Conservation (phyloP, 2,888 invertebrate species). For the Platerodrilus igneus region DNA sequence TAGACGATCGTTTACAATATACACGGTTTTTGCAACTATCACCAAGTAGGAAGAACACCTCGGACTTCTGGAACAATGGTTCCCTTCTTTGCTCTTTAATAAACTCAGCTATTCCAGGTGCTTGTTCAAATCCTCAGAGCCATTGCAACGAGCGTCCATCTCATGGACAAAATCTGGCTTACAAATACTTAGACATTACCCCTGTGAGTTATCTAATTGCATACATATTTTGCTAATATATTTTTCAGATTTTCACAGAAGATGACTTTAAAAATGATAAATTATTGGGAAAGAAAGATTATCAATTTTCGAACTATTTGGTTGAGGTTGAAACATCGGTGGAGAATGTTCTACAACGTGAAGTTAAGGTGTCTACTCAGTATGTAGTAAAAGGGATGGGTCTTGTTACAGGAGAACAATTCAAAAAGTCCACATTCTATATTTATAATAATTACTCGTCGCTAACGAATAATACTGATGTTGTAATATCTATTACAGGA, state of each 20-base stretch:
- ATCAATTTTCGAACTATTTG: slow-evolving; percentile 54
- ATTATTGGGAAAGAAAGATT: slow-evolving; percentile 54
- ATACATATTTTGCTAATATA: too few relatives aligned
- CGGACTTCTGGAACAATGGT: slow-evolving; percentile 55
- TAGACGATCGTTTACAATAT: slow-evolving; percentile 34
- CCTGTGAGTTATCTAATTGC: slow-evolving; percentile 55
- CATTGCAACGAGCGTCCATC: slow-evolving; percentile 51
- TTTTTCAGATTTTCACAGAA: slow-evolving; percentile 55
- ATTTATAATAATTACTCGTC: slow-evolving; percentile 46
- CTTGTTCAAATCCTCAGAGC: slow-evolving; percentile 52
- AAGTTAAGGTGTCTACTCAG: slow-evolving; percentile 46
- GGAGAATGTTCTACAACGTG: slow-evolving; percentile 29
- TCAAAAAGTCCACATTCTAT: slow-evolving; percentile 55
- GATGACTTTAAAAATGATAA: slow-evolving; percentile 52
- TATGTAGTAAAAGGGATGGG: slow-evolving; percentile 61
- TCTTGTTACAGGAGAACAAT: slow-evolving; percentile 54
- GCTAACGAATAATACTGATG: slow-evolving; percentile 25
- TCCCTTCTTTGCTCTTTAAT: slow-evolving; percentile 57
- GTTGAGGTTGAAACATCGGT: slow-evolving; percentile 48
- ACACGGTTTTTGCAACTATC: slow-evolving; percentile 35
- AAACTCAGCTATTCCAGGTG: slow-evolving; percentile 57
- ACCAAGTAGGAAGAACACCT: slow-evolving; percentile 49
- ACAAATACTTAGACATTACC: slow-evolving; percentile 57
- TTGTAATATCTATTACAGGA: slow-evolving; percentile 41
- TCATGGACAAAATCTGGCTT: slow-evolving; percentile 58